Percentiles rank a stretch among this genome's conserved stretches.
Evolutionary conservation across 2,888 invertebrate species (phyloP).

Genomic region (Sturmia bella): DNA sequence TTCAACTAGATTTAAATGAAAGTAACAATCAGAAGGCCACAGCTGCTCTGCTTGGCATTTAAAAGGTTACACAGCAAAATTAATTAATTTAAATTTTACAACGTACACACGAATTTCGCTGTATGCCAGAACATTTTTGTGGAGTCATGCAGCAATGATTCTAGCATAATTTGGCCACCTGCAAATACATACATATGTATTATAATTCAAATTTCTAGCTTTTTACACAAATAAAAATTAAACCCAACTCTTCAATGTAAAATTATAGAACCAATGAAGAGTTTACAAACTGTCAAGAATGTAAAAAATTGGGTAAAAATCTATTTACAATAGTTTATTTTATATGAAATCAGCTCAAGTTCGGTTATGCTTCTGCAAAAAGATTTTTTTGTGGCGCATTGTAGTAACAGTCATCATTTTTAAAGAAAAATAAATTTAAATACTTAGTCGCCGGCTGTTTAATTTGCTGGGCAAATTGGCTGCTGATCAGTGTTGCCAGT

Average conservation of each 20-base stretch:
- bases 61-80: conserved; percentile 26
- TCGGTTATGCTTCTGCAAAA: too few species aligned
- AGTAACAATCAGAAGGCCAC: conserved; percentile 40
- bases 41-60: conserved; percentile 25
- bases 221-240: neutral
- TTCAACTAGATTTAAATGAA: conserved; percentile 40
- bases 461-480: too few species aligned
- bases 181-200: neutral
- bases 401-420: too few species aligned
- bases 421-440: too few species aligned
- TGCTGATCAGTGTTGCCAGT: too few species aligned
- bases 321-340: too few species aligned
- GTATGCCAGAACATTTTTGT: neutral
- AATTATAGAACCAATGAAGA: neutral
- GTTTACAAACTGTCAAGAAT: conserved; percentile 5
- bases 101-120: conserved; percentile 1
- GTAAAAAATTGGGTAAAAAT: neutral
- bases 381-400: too few species aligned
- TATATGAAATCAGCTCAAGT: too few species aligned
- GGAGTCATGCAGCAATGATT: too few species aligned
- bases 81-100: conserved; percentile 65
- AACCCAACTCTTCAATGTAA: too few species aligned
- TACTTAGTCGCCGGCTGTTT: too few species aligned
- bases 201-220: too few species aligned
- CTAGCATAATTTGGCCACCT: neutral